These are phyloP conservation scores for Linyphia triangularis DNA, from an alignment of 2,888 invertebrate species.

Conservation along the genomic window DNA sequence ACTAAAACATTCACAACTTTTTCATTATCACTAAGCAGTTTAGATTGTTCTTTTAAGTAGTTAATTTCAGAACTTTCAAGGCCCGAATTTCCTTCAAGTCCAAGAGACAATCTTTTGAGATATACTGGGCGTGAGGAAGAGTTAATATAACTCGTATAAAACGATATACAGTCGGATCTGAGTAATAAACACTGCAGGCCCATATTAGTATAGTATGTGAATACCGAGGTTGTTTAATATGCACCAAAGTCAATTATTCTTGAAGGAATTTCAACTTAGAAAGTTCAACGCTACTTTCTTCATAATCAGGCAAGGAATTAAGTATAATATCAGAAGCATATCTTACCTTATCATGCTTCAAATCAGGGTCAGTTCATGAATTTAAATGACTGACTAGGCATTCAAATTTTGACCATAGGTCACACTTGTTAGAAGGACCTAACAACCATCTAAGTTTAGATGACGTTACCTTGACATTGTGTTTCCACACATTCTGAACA, in stretches of 20 bases:
- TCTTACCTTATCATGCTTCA: neutral
- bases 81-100: neutral
- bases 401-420: neutral
- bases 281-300: neutral
- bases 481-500: neutral
- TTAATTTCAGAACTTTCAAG: neutral
- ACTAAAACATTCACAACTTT: neutral
- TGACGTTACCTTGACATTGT: neutral
- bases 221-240: neutral
- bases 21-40: neutral
- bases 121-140: neutral
- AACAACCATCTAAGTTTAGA: neutral
- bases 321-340: neutral
- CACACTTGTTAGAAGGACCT: neutral
- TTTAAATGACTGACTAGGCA: neutral
- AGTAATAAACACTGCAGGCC: neutral
- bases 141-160: neutral
- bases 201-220: neutral
- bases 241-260: neutral
- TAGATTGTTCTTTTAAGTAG: neutral
- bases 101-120: neutral
- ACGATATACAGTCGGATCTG: neutral
- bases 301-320: neutral
- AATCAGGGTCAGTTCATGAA: neutral
- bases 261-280: neutral